Evolutionary conservation across 2,113 vertebrate genomes (phyloP), one percentile per base, ranked within the genome.

Genomic region (Chelonoidis abingdonii): DNA sequence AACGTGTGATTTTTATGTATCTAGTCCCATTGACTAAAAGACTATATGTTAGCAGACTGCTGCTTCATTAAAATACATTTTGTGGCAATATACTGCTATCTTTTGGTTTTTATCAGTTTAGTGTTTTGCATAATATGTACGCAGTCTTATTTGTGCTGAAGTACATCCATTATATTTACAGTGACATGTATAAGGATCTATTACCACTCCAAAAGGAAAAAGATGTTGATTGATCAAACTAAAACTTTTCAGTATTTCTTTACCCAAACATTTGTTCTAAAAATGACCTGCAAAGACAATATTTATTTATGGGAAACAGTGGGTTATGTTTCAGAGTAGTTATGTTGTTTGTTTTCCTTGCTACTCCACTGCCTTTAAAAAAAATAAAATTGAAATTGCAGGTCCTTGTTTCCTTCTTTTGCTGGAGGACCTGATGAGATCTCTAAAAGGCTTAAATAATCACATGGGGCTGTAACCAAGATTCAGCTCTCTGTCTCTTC

Each of bases 1-100:
- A 4, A 11, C 0, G 5, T 1, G 31, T 24, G 59, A 62, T 13
- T 17, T 56, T 0, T 1, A 2, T 78, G 24, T 5, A 3, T 0
- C n/a, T 19, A 21, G 69, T 72, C 86, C 44, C n/a, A 75, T 21
- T 75, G 62, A 69, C 62, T 69, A 25, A 69, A 69, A 35, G 29
- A 69, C 31, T 35, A 16, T 69, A 69, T 35, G 62, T 69, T 3
- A 35, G 31, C 13, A 16, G 35, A 69, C 19, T 57, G 56, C 14
- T 69, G 16, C 31, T 69, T n/a, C 29, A 69, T 14, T 69, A 35
- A 69, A 69, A n/a, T 69, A 8, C 31, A 35, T 69, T 69, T 16
- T n/a, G 31, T 69, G 69, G 9, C 21, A 75, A 75, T 38, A 38
- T 75, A 41, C 69, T 75, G 21, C 19, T 75, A 41, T 41, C 17